Evolutionary conservation across 2,797 vertebrate species (phyloP).

Genomic region (Mycteria americana): DNA sequence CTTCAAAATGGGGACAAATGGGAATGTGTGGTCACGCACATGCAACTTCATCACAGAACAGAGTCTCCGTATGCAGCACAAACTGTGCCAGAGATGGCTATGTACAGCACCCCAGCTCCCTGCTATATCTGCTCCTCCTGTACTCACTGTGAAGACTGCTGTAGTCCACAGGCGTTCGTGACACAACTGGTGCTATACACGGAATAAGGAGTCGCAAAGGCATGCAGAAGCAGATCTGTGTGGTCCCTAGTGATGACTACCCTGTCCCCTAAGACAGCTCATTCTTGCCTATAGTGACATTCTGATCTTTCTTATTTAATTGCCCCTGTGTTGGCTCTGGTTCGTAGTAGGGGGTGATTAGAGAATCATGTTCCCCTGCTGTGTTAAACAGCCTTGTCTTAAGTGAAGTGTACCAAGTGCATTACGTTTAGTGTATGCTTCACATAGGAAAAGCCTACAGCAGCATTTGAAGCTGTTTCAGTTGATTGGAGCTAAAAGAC

Average conservation of each 20-base stretch:
- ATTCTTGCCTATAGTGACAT: slow-evolving; percentile 11
- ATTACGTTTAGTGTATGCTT: neutral
- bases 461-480: slow-evolving; percentile 18
- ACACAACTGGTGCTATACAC: neutral
- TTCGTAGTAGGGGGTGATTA: neutral
- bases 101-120: neutral
- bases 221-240: neutral
- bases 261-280: neutral
- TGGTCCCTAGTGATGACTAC: neutral
- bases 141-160: neutral
- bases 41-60: neutral
- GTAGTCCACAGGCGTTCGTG: neutral
- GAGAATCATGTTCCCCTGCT: neutral
- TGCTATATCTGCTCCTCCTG: neutral
- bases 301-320: slow-evolving; percentile 37
- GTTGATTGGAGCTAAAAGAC: slow-evolving; percentile 35
- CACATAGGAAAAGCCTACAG: neutral
- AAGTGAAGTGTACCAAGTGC: neutral
- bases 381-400: slow-evolving; percentile 17
- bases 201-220: neutral
- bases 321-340: neutral
- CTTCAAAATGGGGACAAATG: neutral
- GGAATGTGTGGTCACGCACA: neutral
- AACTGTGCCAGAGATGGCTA: neutral
- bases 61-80: neutral